These are phyloP conservation scores for Aphyosemion australe DNA, from an alignment of 2,113 vertebrate genomes.

Conservation along the genomic window DNA sequence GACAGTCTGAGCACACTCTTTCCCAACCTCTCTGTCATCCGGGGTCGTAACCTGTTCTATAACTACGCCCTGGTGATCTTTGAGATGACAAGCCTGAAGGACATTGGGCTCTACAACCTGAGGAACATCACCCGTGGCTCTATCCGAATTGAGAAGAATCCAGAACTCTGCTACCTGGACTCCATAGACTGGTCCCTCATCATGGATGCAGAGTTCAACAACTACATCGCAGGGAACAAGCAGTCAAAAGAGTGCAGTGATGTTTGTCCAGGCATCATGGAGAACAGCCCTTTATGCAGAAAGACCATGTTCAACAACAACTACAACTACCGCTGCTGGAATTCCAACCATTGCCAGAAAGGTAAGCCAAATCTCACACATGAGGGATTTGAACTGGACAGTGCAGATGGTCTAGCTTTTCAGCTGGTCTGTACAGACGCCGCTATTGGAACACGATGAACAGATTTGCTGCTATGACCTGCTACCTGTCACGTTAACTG, in stretches of 20 bases:
- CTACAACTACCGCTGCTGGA: conserved; percentile 97
- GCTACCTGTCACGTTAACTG: conserved; percentile 23
- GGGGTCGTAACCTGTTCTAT: conserved; percentile 95
- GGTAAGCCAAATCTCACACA: conserved; percentile 80
- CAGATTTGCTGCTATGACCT: not conserved
- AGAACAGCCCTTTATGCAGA: conserved; percentile 86
- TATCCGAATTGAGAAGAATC: conserved; percentile 98
- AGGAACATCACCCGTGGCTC: conserved; percentile 95
- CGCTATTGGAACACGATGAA: conserved; percentile 8
- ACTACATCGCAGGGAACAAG: conserved; percentile 96
- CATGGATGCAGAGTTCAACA: conserved; percentile 95
- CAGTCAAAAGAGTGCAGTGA: conserved; percentile 94
- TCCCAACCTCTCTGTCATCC: conserved; percentile 96
- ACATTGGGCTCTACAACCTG: conserved; percentile 93
- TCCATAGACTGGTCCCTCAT: conserved; percentile 98
- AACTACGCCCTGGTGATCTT: conserved; percentile 98
- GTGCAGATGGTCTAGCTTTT: conserved; percentile 9
- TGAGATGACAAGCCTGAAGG: conserved; percentile 98
- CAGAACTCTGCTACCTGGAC: conserved; percentile 97
- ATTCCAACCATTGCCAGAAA: conserved; percentile 95
- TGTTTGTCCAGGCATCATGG: conserved; percentile 92
- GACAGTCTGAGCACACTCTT: conserved; percentile 96
- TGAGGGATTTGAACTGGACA: conserved; percentile 33
- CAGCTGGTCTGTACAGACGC: conserved; percentile 17
- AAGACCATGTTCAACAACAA: conserved; percentile 93